phyloP scores from a whole-genome alignment of 2,113 vertebrate species.

The Lagopus muta region DNA sequence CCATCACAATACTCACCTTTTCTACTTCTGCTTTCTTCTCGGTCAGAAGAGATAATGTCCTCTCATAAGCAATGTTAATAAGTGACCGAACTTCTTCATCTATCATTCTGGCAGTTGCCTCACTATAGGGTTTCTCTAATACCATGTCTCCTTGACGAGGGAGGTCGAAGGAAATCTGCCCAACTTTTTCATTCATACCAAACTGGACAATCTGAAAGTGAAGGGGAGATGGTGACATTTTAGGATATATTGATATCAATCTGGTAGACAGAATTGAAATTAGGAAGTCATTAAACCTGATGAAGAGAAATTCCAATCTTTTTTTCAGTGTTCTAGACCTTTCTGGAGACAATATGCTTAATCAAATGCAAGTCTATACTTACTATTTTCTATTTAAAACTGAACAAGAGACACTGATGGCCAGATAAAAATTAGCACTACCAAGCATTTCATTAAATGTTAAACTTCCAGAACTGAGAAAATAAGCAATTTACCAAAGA shows the following conservation, averaged over 20 bases:
- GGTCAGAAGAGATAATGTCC: conserved; percentile 84
- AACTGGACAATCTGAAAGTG: conserved; percentile 93
- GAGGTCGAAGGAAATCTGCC: conserved; percentile 96
- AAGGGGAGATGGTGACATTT: background rate
- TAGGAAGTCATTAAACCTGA: background rate
- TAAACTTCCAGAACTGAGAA: background rate
- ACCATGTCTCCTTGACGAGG: conserved; percentile 95
- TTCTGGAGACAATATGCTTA: background rate
- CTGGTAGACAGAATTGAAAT: background rate
- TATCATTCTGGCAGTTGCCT: conserved; percentile 93
- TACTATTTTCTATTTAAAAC: background rate
- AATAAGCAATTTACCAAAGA: background rate
- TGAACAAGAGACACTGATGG: background rate
- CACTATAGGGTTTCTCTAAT: conserved; percentile 96
- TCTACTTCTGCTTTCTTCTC: conserved; percentile 91
- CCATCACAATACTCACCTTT: conserved; percentile 80
- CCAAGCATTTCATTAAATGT: background rate
- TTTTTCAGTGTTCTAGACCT: background rate
- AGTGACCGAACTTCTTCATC: conserved; percentile 90
- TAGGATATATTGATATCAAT: background rate
- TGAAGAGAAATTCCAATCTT: background rate
- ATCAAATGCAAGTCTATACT: fast-evolving
- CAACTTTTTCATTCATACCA: conserved; percentile 96
- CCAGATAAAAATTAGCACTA: background rate
- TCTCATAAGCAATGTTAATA: conserved; percentile 86